Base-by-base conservation (phyloP, 2,113 vertebrate genomes). In the Emberiza fucata region DNA sequence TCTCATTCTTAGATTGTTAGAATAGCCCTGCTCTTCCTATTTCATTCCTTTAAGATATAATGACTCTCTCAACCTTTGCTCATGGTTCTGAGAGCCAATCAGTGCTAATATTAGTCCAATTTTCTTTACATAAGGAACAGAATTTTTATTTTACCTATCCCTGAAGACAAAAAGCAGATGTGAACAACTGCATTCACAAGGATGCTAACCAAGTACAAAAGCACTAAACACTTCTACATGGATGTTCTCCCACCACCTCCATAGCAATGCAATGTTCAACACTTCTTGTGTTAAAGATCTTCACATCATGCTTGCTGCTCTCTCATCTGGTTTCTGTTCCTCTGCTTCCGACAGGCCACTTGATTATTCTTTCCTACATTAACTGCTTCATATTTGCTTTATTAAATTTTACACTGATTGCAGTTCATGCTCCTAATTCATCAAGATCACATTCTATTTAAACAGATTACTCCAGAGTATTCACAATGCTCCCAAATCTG, bases 381-480 rank as follows among this genome's bases (percentile, higher is more conserved):
- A 95, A 75, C 88, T 81, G 65, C 57, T 86, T 89, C 61, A 42
- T 89, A 95, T 81, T 95, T 69, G 45, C 84, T 65, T 92, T 94
- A 95, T 87, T 95, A 95, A 79, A 89, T 96, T 94, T 91, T 71
- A 96, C 42, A 92, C 23, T 79, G 61, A 94, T 91, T 87, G 65
- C 70, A 76, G 66, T 70, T 45, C 3, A 0, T 63, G 89, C 69
- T 92, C 84, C 81, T 61, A 95, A 96, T 95, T 92, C 71, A 93
- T 86, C 92, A 94, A 91, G 81, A 91, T 91, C 86, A 91, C 44
- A 95, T n/a, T 81, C 91, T 70, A 89, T 94, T 96, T 94, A 94
- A 95, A 92, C 69, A 79, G n/a, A 91, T 84, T 73, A 89, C 95
- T 95, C 96, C 61, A 79, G 93, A 88, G 94, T 85, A 92, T 91